Conservation (phyloP, 2,888 invertebrate genomes). For the Cephalotes varians region DNA sequence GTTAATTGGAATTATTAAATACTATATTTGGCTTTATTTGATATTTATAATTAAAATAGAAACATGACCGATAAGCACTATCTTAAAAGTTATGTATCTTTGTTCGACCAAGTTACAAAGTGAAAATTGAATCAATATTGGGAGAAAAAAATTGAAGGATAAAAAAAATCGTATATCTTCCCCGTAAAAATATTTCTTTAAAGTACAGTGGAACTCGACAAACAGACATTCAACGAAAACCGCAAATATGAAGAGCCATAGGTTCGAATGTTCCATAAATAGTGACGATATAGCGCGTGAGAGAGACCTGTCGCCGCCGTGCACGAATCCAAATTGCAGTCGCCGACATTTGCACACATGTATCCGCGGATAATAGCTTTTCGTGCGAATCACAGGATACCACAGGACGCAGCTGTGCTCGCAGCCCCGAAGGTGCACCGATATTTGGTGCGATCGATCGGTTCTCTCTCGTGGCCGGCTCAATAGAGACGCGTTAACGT, state of each 20-base stretch:
- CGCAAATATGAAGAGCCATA: background rate
- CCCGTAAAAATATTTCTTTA: background rate
- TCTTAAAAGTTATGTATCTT: background rate
- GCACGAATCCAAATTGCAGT: constrained; percentile 27
- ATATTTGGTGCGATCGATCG: constrained; percentile 42
- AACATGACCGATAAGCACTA: background rate
- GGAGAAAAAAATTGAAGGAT: background rate
- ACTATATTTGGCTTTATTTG: background rate
- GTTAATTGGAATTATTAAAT: background rate
- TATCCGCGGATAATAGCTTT: constrained; percentile 43
- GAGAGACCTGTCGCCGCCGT: constrained; percentile 16
- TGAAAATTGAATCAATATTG: background rate
- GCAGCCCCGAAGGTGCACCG: constrained; percentile 12
- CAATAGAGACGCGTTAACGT: constrained; percentile 39
- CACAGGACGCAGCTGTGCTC: constrained; percentile 30
- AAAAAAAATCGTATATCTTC: no score
- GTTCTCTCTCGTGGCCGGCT: background rate
- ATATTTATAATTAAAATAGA: constrained; percentile 1
- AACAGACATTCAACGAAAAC: constrained; percentile 8
- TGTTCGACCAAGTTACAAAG: background rate
- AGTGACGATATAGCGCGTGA: background rate
- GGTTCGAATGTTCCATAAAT: constrained; percentile 32
- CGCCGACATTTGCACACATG: constrained; percentile 28
- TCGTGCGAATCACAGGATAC: constrained; percentile 36
- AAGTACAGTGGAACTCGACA: background rate